Evolutionary conservation across 2,888 invertebrate species (phyloP), one percentile per base, ranked within the genome.

Genomic region (Nasonia oneida): DNA sequence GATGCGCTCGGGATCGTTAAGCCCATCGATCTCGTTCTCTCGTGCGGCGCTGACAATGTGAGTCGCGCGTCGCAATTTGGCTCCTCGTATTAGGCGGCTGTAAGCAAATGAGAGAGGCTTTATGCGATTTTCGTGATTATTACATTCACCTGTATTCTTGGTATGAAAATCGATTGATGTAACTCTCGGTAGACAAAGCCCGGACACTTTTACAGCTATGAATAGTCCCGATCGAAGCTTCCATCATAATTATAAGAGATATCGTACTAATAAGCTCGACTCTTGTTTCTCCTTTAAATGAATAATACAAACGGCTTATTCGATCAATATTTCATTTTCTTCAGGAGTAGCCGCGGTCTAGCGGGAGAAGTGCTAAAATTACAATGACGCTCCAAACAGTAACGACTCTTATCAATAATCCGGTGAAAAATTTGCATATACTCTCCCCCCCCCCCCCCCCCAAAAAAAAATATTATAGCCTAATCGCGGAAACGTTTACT

Each of bases 331-430:
- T 61, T 61, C 23, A 61, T n/a, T 61, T 61, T 23, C 57, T 5
- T n/a, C n/a, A 61, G 57, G 10, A 42, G 10, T 12, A 12, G 29
- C 47, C 23, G 64, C 37, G 12, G n/a, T 5, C 53, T 23, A 57
- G 57, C n/a, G 0, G 23, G 37, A 73, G 71, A 18, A 33, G 74
- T 29, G 80, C 79, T 86, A 83, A 83, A 83, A 86, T 81, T 71
- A 83, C 70, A 71, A 81, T 86, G 77, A 83, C 76, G 37, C 80
- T 42, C 47, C 70, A 76, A 81, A 81, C 77, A 71, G 77, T 80
- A 5, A 3, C 2, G 2, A 8, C n/a, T 61, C 8, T 61, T 82
- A 86, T 86, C 79, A 86, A 82, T 86, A 86, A 82, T 67, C 85
- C 33, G 10, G n/a, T 50, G 6, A 73, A 61, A 75, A 79, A 83